Percentiles rank a stretch among this genome's conserved stretches.
phyloP scores from a whole-genome alignment of 2,888 invertebrate species.

The Sepiola atlantica region DNA sequence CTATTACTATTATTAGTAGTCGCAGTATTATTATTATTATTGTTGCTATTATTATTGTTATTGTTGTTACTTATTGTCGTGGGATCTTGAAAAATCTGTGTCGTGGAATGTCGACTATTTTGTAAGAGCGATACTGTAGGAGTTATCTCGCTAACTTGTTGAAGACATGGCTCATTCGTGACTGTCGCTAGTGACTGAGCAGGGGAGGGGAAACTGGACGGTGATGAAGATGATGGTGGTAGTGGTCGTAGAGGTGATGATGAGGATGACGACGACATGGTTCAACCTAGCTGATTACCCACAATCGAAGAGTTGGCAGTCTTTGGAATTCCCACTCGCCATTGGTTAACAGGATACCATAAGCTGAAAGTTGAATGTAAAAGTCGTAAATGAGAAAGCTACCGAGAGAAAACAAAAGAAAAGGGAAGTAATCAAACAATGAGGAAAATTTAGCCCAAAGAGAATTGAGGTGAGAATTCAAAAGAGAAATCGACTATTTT shows the following conservation, averaged over 20 bases:
- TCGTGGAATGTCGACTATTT: not conserved
- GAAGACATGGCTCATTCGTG: conserved; percentile 12
- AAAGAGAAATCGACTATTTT: not conserved
- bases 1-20: not conserved
- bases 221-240: conserved; percentile 43
- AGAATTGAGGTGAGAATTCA: not conserved
- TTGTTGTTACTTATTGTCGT: not conserved
- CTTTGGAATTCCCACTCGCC: conserved; percentile 41
- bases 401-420: not conserved
- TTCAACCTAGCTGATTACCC: conserved; percentile 44
- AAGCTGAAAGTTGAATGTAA: conserved; percentile 38
- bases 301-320: conserved; percentile 42
- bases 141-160: conserved; percentile 33
- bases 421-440: not conserved
- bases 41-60: not conserved
- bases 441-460: not conserved
- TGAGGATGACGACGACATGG: conserved; percentile 38
- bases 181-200: conserved; percentile 11
- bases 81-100: conserved; percentile 35
- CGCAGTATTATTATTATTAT: not conserved
- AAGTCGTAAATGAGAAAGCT: conserved; percentile 15
- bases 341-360: conserved; percentile 45
- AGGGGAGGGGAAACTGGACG: conserved; percentile 38
- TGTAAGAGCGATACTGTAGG: conserved; percentile 36
- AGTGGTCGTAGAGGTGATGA: conserved; percentile 41